phyloP scores from a whole-genome alignment of 2,113 vertebrate species.

The Gasterosteus nipponicus region DNA sequence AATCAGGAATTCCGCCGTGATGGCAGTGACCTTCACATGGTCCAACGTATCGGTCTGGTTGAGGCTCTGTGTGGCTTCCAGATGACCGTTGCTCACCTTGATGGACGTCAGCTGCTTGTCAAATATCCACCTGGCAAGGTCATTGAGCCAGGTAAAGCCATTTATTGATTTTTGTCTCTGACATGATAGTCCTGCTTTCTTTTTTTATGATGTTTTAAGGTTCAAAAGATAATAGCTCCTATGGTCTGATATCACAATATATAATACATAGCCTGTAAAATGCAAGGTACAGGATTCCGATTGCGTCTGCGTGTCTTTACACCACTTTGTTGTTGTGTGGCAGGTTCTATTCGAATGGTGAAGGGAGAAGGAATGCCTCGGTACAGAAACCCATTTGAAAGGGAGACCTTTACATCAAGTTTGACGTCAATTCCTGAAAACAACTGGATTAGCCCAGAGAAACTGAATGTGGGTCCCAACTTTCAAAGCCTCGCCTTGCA shows the following conservation, averaged over 20 bases:
- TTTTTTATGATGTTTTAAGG: not conserved
- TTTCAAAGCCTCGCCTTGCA: not conserved
- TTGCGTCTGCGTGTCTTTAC: conserved; percentile 9
- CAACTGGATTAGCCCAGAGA: conserved; percentile 98
- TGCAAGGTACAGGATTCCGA: not conserved
- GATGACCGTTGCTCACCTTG: conserved; percentile 95
- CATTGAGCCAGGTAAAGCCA: conserved; percentile 93
- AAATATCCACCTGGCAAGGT: conserved; percentile 98
- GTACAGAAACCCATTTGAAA: conserved; percentile 99
- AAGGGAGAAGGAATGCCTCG: conserved; percentile 98
- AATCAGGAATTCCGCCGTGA: conserved; percentile 84
- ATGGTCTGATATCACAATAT: conserved; percentile 1
- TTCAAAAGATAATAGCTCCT: not conserved
- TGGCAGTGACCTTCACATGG: conserved; percentile 95
- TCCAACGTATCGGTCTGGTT: conserved; percentile 95
- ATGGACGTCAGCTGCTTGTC: conserved; percentile 94
- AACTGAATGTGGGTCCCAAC: conserved; percentile 89
- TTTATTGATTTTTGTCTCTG: not conserved
- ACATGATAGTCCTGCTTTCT: not conserved
- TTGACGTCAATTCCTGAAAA: conserved; percentile 98
- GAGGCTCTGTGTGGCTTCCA: conserved; percentile 98
- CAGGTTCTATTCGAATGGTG: conserved; percentile 92
- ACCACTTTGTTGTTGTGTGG: conserved; percentile 12
- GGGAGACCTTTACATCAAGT: conserved; percentile 96
- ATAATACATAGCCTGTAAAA: not conserved